phyloP scores from a whole-genome alignment of 1,140 invertebrate genomes.

The Heliconius himera region DNA sequence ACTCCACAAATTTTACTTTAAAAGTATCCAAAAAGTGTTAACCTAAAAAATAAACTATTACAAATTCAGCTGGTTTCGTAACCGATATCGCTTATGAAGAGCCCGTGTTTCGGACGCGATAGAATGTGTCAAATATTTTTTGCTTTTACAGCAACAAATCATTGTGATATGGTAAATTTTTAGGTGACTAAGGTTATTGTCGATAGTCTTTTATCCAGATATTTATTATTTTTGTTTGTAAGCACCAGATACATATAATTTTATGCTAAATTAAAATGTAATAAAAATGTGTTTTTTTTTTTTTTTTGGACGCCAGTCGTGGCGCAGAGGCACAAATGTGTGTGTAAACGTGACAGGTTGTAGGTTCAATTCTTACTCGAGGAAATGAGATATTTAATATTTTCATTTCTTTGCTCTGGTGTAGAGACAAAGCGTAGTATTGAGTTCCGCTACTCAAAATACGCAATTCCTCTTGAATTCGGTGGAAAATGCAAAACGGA shows the following conservation, averaged over 20 bases:
- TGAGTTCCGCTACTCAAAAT: no score
- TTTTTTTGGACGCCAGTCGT: no score
- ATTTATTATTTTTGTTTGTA: neutral
- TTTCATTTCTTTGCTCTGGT: no score
- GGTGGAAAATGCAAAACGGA: neutral
- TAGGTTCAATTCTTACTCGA: no score
- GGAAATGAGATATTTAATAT: no score
- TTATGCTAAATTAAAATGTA: neutral
- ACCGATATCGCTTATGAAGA: constrained; percentile 11
- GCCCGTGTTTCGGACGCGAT: constrained; percentile 3
- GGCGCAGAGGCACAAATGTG: no score
- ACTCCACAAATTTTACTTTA: neutral
- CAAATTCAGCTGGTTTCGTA: neutral
- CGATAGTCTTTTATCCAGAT: neutral
- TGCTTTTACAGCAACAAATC: neutral
- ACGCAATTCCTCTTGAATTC: no score
- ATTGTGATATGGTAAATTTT: neutral
- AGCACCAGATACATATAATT: neutral
- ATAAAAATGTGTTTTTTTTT: no score
- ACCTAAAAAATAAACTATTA: constrained; percentile 3
- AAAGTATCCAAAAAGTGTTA: neutral
- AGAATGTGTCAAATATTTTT: constrained; percentile 17
- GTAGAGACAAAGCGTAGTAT: no score
- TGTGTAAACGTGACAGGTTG: no score
- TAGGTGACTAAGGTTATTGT: neutral